Conservation (phyloP, 2,888 invertebrate genomes). For the Coremacera marginata region DNA sequence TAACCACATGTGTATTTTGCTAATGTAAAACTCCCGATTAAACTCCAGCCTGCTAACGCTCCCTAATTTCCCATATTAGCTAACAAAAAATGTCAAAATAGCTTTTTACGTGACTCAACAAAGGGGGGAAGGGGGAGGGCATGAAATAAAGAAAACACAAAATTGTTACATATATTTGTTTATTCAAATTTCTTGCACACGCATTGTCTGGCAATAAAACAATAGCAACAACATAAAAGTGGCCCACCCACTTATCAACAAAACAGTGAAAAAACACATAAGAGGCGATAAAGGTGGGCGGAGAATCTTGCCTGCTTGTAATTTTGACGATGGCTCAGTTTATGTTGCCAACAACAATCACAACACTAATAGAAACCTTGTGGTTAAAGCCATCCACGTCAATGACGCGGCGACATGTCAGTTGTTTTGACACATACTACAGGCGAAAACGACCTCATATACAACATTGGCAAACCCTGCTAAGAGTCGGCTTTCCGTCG, state of each 20-base stretch:
- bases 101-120: not conserved
- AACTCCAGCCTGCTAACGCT: not conserved
- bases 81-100: not conserved
- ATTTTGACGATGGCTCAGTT: not conserved
- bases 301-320: not conserved
- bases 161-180: slow-evolving; percentile 8
- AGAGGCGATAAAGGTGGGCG: not conserved
- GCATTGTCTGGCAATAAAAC: slow-evolving; percentile 1
- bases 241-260: not conserved
- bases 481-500: not conserved
- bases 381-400: not conserved
- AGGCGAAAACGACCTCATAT: not conserved
- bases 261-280: too few relatives aligned
- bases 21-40: slow-evolving; percentile 8
- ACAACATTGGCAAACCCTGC: slow-evolving; percentile 1
- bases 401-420: not conserved
- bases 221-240: not conserved
- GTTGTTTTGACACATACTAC: not conserved
- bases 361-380: slow-evolving; percentile 1
- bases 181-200: slow-evolving; percentile 18
- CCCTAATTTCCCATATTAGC: not conserved
- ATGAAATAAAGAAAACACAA: not conserved
- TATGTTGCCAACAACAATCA: not conserved
- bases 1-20: not conserved
- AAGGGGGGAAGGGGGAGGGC: not conserved